These are phyloP conservation scores for Ariopsis seemanni DNA, from an alignment of 2,113 vertebrate species.

Conservation along the genomic window DNA sequence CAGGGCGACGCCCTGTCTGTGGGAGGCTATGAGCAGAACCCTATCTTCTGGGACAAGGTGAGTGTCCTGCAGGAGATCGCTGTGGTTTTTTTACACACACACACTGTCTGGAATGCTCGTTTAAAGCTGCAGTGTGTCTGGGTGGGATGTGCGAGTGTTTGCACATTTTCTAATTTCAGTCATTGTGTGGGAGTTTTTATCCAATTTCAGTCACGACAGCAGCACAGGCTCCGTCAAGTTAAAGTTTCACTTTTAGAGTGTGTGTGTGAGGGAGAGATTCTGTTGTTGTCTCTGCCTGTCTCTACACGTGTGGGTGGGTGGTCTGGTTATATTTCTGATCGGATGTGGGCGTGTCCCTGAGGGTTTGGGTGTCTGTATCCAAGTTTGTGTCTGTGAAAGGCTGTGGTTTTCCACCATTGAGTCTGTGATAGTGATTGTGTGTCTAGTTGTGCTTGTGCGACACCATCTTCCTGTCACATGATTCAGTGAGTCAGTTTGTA, in stretches of 20 bases:
- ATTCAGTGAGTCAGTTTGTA: not conserved
- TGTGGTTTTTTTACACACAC: not conserved
- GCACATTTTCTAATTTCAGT: slow-evolving; percentile 20
- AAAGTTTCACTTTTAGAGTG: not conserved
- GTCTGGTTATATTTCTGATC: too few species aligned
- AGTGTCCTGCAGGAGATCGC: slow-evolving; percentile 43
- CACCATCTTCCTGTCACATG: not conserved
- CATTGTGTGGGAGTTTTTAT: slow-evolving; percentile 19
- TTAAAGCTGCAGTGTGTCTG: not conserved
- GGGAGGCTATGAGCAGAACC: slow-evolving; percentile 93
- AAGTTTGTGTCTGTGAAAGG: not conserved
- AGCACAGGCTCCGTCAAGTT: not conserved
- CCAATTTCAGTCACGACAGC: slow-evolving; percentile 26
- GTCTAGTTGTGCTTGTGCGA: not conserved
- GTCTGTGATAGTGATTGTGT: not conserved
- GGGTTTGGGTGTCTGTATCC: not conserved
- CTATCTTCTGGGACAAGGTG: slow-evolving; percentile 96
- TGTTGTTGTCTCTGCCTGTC: not conserved
- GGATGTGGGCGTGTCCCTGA: too few species aligned
- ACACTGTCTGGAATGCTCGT: not conserved
- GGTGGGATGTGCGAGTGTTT: slow-evolving; percentile 8
- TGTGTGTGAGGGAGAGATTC: not conserved
- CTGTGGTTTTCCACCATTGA: not conserved
- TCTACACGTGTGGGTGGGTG: not conserved
- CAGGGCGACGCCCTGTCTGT: slow-evolving; percentile 97